Conservation (phyloP, 2,113 vertebrate genomes). For the Noturus placidus region DNA sequence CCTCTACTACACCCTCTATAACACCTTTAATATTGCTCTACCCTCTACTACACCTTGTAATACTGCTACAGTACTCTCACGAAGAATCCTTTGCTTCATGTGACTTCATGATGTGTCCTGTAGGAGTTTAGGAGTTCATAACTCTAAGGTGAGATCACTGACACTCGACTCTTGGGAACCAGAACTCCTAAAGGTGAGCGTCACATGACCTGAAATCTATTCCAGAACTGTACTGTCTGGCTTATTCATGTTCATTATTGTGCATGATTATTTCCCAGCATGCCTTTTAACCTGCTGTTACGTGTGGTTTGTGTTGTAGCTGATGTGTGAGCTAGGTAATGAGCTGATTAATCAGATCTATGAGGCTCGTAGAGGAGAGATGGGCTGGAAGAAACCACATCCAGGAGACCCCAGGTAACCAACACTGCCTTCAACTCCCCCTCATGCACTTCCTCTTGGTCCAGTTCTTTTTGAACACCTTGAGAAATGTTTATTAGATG, state of each 20-base stretch:
- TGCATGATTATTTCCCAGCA: neutral
- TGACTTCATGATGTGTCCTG: neutral
- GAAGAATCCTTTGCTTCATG: no score
- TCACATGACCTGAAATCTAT: neutral
- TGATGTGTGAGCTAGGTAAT: constrained; percentile 98
- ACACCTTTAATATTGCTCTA: neutral
- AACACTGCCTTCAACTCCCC: neutral
- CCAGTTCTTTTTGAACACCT: neutral
- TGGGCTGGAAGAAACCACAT: constrained; percentile 86
- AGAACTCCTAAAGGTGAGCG: constrained; percentile 91
- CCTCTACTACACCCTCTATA: no score
- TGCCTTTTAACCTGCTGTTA: neutral
- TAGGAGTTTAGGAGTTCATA: constrained; percentile 96
- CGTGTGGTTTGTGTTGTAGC: constrained; percentile 64
- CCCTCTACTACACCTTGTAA: neutral
- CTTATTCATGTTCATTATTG: neutral
- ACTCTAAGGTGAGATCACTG: constrained; percentile 95
- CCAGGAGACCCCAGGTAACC: constrained; percentile 91
- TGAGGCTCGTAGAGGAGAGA: constrained; percentile 86
- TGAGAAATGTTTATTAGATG: neutral
- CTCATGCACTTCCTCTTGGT: neutral
- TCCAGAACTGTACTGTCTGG: neutral
- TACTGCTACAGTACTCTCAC: neutral
- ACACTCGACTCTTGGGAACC: constrained; percentile 95
- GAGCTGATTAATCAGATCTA: constrained; percentile 92